Evolutionary conservation across 2,888 invertebrate species (phyloP), one percentile per base, ranked within the genome.

Genomic region (Sesia apiformis): DNA sequence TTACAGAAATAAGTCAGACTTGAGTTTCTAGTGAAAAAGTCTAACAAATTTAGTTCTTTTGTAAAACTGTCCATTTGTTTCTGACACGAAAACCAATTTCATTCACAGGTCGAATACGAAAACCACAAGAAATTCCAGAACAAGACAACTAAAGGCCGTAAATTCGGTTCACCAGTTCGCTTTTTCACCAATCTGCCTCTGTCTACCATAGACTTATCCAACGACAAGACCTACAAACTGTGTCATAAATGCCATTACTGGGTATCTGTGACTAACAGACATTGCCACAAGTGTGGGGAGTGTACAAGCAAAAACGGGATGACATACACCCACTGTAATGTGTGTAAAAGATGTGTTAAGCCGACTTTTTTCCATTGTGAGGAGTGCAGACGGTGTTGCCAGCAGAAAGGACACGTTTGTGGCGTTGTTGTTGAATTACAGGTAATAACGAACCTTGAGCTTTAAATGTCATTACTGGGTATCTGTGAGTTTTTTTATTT

Each of bases 271-370:
- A 72, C 70, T 5, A 90, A 90, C 54, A 74, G 69, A 5, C 90
- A 90, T 57, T 90, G 90, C 57, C 66, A 60, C n/a, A 84, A 82
- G 52, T 90, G 89, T 57, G 72, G 72, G 1, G 67, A 69, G 41
- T 90, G 90, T 68, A 69, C 89, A 84, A 73, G 94, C 91, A 61
- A 76, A 74, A 70, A 88, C 76, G 60, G 93, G 90, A 79, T 94
- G 93, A 60, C 97, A 91, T 86, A 94, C 90, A 84, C 66, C 46
- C 97, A 98, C 77, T 98, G 98, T 69, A 79, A 88, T 42, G 70
- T 80, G n/a, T 98, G 98, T 68, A 89, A 91, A 6, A 80, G 91
- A 52, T 98, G 98, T 78, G 96, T 97, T 0, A 98, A 98, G 79
- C 93, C 95, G 0, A 93, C 94, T 0, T 96, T 96, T 91, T 82